Percentiles rank a stretch among this genome's conserved stretches.
Evolutionary conservation across 1,140 invertebrate genomes (phyloP).

Genomic region (Drosophila bocqueti): DNA sequence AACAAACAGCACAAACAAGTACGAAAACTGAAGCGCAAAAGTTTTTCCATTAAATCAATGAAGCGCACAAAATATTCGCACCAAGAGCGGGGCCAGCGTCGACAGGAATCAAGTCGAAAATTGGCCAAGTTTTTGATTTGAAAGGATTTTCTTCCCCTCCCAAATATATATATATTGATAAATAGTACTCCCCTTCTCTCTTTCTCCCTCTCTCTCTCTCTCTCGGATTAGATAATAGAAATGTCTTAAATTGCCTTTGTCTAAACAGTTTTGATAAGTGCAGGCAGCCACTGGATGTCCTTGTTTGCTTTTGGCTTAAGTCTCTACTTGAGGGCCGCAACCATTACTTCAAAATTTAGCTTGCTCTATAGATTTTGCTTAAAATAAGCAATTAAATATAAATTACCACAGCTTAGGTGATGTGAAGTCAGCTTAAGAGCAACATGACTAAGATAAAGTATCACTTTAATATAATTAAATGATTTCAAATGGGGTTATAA

Average conservation of each 20-base stretch:
- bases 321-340: not conserved
- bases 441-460: not conserved
- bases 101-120: constrained; percentile 62
- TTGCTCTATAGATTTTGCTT: not conserved
- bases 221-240: constrained; percentile 23
- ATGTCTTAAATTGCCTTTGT: constrained; percentile 11
- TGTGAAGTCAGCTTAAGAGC: not conserved
- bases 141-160: constrained; percentile 18
- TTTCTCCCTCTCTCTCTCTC: too few relatives aligned
- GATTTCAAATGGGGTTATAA: not conserved
- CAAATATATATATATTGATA: constrained; percentile 4
- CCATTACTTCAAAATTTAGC: not conserved
- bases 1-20: constrained; percentile 46
- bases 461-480: not conserved
- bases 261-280: constrained; percentile 12
- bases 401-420: not conserved
- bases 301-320: not conserved
- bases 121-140: constrained; percentile 51
- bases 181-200: constrained; percentile 1
- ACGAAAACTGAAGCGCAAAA: constrained; percentile 56
- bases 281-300: not conserved
- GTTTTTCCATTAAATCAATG: constrained; percentile 83
- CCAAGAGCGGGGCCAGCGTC: constrained; percentile 34
- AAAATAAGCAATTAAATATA: constrained; percentile 6
- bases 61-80: constrained; percentile 78